A percentile compares a stretch with the other conserved stretches of the same genome.
These are phyloP conservation scores for Lampris megalopsis DNA, from an alignment of 2,113 vertebrate species.

Conservation along the genomic window DNA sequence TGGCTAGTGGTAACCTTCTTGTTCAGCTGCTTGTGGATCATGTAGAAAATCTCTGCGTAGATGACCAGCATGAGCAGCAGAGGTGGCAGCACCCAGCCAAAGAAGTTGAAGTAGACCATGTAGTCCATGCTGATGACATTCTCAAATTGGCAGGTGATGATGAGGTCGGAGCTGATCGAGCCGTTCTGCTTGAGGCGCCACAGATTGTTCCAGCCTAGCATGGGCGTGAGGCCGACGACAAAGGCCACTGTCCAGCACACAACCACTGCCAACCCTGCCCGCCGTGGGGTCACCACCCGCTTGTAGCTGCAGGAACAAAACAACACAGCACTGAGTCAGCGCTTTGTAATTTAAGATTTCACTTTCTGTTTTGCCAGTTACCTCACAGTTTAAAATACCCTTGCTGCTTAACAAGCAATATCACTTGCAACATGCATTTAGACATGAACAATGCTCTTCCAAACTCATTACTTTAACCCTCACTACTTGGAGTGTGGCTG, in stretches of 20 bases:
- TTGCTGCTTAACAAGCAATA: neutral
- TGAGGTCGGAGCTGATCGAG: conserved; percentile 76
- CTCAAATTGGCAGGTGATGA: conserved; percentile 93
- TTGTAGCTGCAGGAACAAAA: conserved; percentile 86
- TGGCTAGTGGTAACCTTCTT: conserved; percentile 89
- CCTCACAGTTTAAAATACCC: conserved; percentile 11
- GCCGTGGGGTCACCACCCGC: conserved; percentile 88
- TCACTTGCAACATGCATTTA: neutral
- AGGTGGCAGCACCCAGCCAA: conserved; percentile 95
- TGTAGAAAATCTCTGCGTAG: conserved; percentile 96
- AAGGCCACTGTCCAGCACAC: conserved; percentile 92
- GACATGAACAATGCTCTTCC: conserved; percentile 9
- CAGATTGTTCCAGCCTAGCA: conserved; percentile 98
- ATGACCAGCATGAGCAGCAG: conserved; percentile 93
- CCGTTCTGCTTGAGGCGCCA: conserved; percentile 75
- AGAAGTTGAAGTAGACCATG: conserved; percentile 99
- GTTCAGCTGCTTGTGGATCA: conserved; percentile 96
- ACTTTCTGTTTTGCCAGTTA: neutral
- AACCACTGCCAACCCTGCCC: conserved; percentile 89
- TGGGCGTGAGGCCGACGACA: conserved; percentile 92
- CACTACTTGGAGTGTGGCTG: conserved; percentile 5
- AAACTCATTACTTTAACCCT: conserved; percentile 6
- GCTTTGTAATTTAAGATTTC: conserved; percentile 10
- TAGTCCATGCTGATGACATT: conserved; percentile 99
- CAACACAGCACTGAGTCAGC: conserved; percentile 36